Evolutionary conservation across 2,113 vertebrate species (phyloP), one percentile per base, ranked within the genome.

Genomic region (Gasterosteus aculeatus): DNA sequence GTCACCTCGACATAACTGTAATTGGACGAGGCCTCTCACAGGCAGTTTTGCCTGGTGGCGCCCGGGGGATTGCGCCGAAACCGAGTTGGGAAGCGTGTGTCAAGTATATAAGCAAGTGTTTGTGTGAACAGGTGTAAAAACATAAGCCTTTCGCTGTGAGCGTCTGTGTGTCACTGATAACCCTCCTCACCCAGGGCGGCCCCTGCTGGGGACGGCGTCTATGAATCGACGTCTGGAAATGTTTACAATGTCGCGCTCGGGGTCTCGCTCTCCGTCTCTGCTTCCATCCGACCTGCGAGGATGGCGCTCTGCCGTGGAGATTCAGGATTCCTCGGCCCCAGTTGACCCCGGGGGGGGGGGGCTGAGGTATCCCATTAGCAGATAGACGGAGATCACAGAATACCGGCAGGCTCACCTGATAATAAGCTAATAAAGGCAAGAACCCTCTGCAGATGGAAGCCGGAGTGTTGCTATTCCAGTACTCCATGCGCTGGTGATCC

Each of bases 1-100:
- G 88, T 90, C 87, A 81, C 67, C 56, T 73, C 65, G 8, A 57
- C 53, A 88, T 83, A 80, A 62, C 73, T 80, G 81, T 88, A 92
- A 90, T 88, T 89, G 85, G 87, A 88, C 19, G 54, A 86, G 72
- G 62, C 61, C 65, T 38, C 75, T 72, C 84, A 75, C 78, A 69
- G 74, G 57, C 74, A 38, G 56, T 19, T 2, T n/a, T 65, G 76
- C 64, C 79, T 87, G 59, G 38, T 62, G 69, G 77, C 22, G 78
- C 41, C 10, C 54, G 19, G 72, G 77, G 41, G 11, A 54, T 15
- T 56, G 46, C 5, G 63, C 22, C 51, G 61, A 49, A 12, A 63
- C 66, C 42, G 63, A 68, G 62, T 3, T 18, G 7, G 47, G 33
- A 38, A 16, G 57, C 10, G 44, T 65, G 72, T 68, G 79, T 69